Conservation (phyloP, 2,113 vertebrate species). For the Rhinoderma darwinii region DNA sequence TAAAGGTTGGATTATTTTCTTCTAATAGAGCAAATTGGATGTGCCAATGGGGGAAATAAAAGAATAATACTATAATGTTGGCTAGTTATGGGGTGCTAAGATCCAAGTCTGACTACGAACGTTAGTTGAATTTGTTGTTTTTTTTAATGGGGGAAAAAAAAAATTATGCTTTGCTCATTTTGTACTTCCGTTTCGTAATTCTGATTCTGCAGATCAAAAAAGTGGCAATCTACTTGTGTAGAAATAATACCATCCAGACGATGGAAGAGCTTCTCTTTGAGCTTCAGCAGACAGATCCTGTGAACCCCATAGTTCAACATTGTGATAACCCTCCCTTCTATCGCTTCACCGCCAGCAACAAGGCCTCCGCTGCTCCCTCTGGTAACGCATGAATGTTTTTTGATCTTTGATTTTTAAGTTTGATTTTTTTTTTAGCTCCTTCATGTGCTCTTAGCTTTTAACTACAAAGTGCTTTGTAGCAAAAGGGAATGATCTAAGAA, state of each 20-base stretch:
- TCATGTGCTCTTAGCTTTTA: constrained; percentile 54
- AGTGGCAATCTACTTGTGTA: constrained; percentile 94
- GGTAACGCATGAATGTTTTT: constrained; percentile 72
- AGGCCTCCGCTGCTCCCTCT: constrained; percentile 88
- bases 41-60: too few species aligned
- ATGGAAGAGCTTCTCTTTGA: constrained; percentile 99
- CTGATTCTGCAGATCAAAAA: constrained; percentile 88
- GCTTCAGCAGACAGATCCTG: constrained; percentile 95
- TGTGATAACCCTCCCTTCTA: constrained; percentile 98
- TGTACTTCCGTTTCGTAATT: constrained; percentile 1
- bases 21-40: too few species aligned
- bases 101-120: background rate
- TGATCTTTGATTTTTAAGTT: constrained; percentile 18
- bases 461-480: constrained; percentile 27
- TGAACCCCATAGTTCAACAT: constrained; percentile 95
- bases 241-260: constrained; percentile 97
- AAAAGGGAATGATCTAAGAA: constrained; percentile 21
- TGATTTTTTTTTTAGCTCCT: background rate
- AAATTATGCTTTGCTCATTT: background rate
- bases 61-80: background rate
- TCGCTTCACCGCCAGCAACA: constrained; percentile 92
- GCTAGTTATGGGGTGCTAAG: too few species aligned
- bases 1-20: too few species aligned
- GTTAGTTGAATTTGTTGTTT: background rate
- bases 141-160: background rate